A percentile compares a stretch with the other conserved stretches of the same genome.
Conservation (phyloP, 1,140 invertebrate species). For the Zaprionus camerounensis region DNA sequence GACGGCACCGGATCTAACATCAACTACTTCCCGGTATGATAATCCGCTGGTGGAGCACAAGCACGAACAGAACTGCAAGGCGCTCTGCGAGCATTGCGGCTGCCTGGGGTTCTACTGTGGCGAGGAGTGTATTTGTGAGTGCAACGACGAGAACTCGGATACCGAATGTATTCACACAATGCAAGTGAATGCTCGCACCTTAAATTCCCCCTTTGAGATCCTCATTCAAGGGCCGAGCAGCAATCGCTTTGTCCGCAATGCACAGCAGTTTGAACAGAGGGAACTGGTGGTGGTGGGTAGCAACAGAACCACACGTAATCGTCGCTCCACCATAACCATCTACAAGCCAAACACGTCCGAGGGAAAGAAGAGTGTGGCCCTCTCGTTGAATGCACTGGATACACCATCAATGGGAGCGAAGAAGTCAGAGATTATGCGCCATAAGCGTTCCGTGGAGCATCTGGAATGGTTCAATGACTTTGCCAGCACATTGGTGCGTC, state of each 20-base stretch:
- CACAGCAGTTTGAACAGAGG: conserved; percentile 70
- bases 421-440: conserved; percentile 36
- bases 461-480: conserved; percentile 80
- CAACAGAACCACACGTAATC: conserved; percentile 34
- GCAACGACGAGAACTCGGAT: conserved; percentile 75
- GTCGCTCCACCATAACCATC: conserved; percentile 72
- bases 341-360: conserved; percentile 60
- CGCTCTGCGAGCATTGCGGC: conserved; percentile 76
- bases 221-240: conserved; percentile 78
- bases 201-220: conserved; percentile 72
- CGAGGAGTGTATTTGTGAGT: conserved; percentile 83
- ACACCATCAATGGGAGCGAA: conserved; percentile 12
- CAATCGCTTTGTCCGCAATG: conserved; percentile 78
- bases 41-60: conserved; percentile 63
- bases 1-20: neutral
- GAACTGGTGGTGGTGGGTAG: conserved; percentile 31
- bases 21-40: conserved; percentile 23
- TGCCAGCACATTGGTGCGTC: conserved; percentile 63
- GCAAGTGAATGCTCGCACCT: conserved; percentile 64
- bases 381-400: conserved; percentile 42
- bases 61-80: conserved; percentile 71
- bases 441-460: conserved; percentile 67
- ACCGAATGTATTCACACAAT: conserved; percentile 76
- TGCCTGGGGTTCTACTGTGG: conserved; percentile 83
- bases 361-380: conserved; percentile 2